phyloP scores from a whole-genome alignment of 2,888 invertebrate species.

The Cepaea hortensis region DNA sequence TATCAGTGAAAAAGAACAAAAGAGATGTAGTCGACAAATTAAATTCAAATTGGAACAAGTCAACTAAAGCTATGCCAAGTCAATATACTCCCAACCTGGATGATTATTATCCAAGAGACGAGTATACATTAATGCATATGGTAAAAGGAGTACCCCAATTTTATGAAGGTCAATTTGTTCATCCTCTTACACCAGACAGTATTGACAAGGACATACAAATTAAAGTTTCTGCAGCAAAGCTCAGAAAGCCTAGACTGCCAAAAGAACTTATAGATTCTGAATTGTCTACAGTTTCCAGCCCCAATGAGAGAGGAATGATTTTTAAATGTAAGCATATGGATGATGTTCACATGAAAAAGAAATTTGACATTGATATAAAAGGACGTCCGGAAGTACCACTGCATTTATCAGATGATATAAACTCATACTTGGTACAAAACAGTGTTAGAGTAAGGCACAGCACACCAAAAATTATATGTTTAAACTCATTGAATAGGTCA shows the following conservation, averaged over 20 bases:
- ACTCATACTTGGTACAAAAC: conserved; percentile 65
- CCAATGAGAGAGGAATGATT: conserved; percentile 66
- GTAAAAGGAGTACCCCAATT: conserved; percentile 62
- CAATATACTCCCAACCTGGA: conserved; percentile 65
- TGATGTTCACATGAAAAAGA: conserved; percentile 71
- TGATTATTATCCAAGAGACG: conserved; percentile 74
- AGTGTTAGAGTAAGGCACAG: conserved; percentile 54
- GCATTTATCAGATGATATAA: conserved; percentile 68
- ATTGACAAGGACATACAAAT: conserved; percentile 50
- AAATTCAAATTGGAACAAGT: conserved; percentile 49
- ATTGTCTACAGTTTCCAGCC: conserved; percentile 59
- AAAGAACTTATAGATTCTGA: conserved; percentile 62
- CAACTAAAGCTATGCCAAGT: conserved; percentile 61
- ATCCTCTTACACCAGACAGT: conserved; percentile 46
- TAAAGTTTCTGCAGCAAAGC: conserved; percentile 51
- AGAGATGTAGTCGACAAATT: conserved; percentile 34
- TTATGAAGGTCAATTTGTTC: conserved; percentile 65
- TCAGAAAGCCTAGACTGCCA: conserved; percentile 65
- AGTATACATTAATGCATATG: conserved; percentile 71
- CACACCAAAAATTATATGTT: neutral
- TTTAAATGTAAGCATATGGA: conserved; percentile 71
- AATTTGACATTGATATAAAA: conserved; percentile 62
- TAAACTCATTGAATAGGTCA: conserved; percentile 15
- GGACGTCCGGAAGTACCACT: conserved; percentile 66
- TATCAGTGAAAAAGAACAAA: neutral